These are phyloP conservation scores for Holacanthus passer DNA, from an alignment of 2,113 vertebrate genomes.

Conservation along the genomic window DNA sequence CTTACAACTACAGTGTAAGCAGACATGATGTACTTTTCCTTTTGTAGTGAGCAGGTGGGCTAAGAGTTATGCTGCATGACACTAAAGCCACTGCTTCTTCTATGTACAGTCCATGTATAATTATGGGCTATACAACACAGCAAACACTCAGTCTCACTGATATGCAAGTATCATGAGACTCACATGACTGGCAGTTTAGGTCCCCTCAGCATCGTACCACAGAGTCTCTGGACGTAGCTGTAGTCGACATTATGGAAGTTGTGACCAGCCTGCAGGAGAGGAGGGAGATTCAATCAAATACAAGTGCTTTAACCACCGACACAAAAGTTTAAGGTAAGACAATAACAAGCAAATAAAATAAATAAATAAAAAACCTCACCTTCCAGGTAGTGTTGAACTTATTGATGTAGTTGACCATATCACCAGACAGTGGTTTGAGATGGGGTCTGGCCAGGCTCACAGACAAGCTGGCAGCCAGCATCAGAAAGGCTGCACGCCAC, in stretches of 20 bases:
- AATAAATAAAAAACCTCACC: conserved; percentile 75
- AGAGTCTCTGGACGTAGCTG: conserved; percentile 90
- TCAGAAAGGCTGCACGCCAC: conserved; percentile 83
- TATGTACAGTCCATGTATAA: background rate
- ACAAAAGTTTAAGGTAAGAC: background rate
- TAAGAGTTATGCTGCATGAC: background rate
- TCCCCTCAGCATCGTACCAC: conserved; percentile 90
- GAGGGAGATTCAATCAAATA: background rate
- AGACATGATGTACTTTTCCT: background rate
- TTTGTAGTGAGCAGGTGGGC: background rate
- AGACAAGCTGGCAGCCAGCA: conserved; percentile 81
- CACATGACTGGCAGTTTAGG: conserved; percentile 91
- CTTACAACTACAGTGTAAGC: background rate
- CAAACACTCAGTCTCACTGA: background rate
- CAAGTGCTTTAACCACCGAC: background rate
- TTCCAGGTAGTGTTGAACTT: conserved; percentile 94
- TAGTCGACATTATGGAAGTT: conserved; percentile 90
- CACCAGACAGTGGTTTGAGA: conserved; percentile 85
- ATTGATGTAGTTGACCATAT: conserved; percentile 93
- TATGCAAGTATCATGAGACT: conserved; percentile 62
- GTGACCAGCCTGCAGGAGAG: conserved; percentile 87
- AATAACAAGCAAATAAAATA: background rate
- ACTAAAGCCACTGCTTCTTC: background rate
- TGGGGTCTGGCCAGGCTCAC: conserved; percentile 78
- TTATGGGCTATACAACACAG: background rate